Evolutionary conservation across 2,888 invertebrate species (phyloP), one percentile per base, ranked within the genome.

Genomic region (Xiphydria camelus): DNA sequence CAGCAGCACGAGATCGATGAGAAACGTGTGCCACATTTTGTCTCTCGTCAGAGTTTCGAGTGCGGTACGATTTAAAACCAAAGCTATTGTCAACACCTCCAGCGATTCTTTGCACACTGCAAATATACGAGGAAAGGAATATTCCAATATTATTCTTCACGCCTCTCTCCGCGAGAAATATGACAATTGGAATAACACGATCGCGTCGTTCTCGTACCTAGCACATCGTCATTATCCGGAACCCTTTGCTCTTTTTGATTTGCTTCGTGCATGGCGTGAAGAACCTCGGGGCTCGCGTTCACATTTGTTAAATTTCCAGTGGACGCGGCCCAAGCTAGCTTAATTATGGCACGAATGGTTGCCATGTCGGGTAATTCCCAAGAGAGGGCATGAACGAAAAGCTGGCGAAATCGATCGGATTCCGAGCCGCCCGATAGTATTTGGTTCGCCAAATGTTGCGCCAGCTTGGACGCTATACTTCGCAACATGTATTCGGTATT

Each of bases 21-120:
- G 86, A 64, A 95, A 93, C 44, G 87, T 86, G 58, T 92, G 89
- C 91, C 93, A 95, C 77, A 87, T 85, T 48, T 85, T 78, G 64
- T 94, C 92, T 62, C 85, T 86, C 52, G 91, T 85, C 18, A 96
- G 78, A 19, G 84, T 82, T 61, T 94, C 92, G 53, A 95, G 78
- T 41, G 90, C 89, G 41, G 86, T 85, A n/a, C 93, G 91, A 75
- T 93, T 94, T 36, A 97, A 77, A 35, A 94, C 90, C 70, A 96
- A 83, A 55, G 91, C 89, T 55, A 96, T 86, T 37, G 94, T 92
- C 51, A 97, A 80, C 50, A 94, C 88, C 78, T 97, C 96, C 73
- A 97, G 80, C 35, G 94, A 92, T 78, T 96, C 96, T 62, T 92
- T 89, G 64, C 93, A 93, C 67, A 93, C 88, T 78, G 76, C n/a